Conservation (phyloP, 2,888 invertebrate species). For the Leptarthrus brevirostris region DNA sequence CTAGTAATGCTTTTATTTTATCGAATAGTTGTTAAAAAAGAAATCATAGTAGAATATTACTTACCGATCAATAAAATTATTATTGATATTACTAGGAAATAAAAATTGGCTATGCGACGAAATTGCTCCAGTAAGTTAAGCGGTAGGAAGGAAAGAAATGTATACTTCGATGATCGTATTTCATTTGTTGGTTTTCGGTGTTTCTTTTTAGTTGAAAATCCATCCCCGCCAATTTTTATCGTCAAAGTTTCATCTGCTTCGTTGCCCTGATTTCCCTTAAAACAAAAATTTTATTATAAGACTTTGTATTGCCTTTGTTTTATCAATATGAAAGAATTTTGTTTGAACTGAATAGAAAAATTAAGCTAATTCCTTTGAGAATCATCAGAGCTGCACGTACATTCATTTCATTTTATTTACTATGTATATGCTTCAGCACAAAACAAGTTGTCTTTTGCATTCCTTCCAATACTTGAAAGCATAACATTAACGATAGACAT, state of each 20-base stretch:
- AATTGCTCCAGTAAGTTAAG: constrained; percentile 88
- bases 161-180: constrained; percentile 79
- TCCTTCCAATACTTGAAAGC: too few relatives aligned
- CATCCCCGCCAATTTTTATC: constrained; percentile 72
- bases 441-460: too few relatives aligned
- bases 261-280: constrained; percentile 73
- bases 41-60: constrained; percentile 56
- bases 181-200: constrained; percentile 67
- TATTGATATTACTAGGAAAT: constrained; percentile 80
- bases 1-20: too few relatives aligned
- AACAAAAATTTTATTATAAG: constrained; percentile 57
- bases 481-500: too few relatives aligned
- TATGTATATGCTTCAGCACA: too few relatives aligned
- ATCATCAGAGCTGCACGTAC: too few relatives aligned
- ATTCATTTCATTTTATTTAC: too few relatives aligned
- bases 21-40: too few relatives aligned
- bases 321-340: neutral
- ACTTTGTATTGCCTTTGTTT: too few relatives aligned
- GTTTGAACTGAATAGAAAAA: too few relatives aligned
- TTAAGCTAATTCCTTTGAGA: too few relatives aligned
- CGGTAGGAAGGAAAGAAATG: constrained; percentile 80
- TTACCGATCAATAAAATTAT: constrained; percentile 75
- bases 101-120: constrained; percentile 84
- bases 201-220: constrained; percentile 60
- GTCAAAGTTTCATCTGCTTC: constrained; percentile 71